Evolutionary conservation across 2,888 invertebrate genomes (phyloP).

Genomic region (Brachylomia viminalis): DNA sequence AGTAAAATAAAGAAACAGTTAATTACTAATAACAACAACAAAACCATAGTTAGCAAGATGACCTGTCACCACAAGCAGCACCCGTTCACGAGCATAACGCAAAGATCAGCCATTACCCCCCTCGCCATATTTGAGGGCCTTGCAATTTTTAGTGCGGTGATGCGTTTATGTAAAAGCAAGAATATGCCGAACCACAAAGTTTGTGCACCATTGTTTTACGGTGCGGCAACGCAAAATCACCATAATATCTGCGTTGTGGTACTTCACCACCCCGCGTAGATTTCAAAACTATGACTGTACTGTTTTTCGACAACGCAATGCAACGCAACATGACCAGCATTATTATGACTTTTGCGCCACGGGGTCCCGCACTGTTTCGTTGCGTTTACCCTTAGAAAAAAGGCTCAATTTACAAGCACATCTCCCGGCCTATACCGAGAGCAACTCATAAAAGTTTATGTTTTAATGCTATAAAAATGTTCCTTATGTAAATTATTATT

Average conservation of each 20-base stretch:
- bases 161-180: not conserved
- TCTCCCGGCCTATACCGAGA: constrained; percentile 64
- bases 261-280: not conserved
- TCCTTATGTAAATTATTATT: constrained; percentile 74
- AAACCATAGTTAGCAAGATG: too few relatives aligned
- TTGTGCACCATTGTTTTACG: too few relatives aligned
- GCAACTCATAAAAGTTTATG: constrained; percentile 77
- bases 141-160: not conserved
- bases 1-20: too few relatives aligned
- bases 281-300: not conserved
- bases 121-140: too few relatives aligned
- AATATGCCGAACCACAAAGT: not conserved
- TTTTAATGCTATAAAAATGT: constrained; percentile 75
- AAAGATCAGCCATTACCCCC: too few relatives aligned
- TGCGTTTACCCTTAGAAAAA: constrained; percentile 14
- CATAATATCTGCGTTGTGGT: not conserved
- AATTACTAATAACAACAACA: too few relatives aligned
- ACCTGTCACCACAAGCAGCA: too few relatives aligned
- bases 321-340: not conserved
- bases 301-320: not conserved
- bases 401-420: constrained; percentile 49
- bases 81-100: too few relatives aligned
- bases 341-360: not conserved
- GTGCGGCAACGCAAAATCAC: not conserved
- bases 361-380: not conserved